Conservation (phyloP, 2,888 invertebrate species). For the Salticus scenicus region DNA sequence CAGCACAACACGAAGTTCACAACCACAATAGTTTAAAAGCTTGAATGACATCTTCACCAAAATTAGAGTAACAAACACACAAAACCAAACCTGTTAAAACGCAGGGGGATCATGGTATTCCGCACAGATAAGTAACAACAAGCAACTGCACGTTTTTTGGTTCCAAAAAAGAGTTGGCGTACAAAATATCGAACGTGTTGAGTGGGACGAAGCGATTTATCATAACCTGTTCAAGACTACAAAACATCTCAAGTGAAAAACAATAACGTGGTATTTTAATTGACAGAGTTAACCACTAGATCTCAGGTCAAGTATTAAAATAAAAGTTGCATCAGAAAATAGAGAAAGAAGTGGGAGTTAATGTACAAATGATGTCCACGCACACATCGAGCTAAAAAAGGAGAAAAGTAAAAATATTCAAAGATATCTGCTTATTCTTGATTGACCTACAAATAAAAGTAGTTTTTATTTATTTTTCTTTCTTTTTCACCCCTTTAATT, state of each 20-base stretch:
- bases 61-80: no score
- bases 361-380: neutral
- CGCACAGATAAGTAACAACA: neutral
- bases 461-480: no score
- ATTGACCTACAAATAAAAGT: no score
- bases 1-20: no score
- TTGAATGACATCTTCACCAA: no score
- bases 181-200: conserved; percentile 27
- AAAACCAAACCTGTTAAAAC: neutral
- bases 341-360: neutral
- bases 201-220: conserved; percentile 40
- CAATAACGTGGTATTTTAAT: conserved; percentile 38
- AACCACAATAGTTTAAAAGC: no score
- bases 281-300: neutral
- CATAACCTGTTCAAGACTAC: conserved; percentile 45
- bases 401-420: neutral
- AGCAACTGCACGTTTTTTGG: neutral
- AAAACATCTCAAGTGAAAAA: conserved; percentile 19
- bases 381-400: neutral
- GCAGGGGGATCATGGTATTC: neutral
- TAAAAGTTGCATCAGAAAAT: neutral
- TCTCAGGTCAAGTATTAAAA: conserved; percentile 6
- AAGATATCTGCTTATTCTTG: neutral
- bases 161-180: conserved; percentile 43
- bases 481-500: no score